Percentiles rank a stretch among this genome's conserved stretches.
These are phyloP conservation scores for Chiroxiphia lanceolata DNA, from an alignment of 2,797 vertebrate species.

Conservation along the genomic window DNA sequence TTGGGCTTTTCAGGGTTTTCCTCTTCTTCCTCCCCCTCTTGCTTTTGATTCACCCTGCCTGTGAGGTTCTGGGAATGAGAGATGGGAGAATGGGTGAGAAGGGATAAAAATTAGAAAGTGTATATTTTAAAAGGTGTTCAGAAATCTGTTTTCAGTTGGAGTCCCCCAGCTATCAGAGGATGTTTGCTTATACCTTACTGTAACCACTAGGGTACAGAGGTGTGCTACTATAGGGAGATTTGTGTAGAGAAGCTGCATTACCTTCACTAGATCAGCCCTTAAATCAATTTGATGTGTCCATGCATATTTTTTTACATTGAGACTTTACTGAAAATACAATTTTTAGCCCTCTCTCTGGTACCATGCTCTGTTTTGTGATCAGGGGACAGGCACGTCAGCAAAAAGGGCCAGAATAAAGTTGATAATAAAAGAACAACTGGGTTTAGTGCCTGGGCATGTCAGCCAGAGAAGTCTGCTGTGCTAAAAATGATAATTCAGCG, in stretches of 20 bases:
- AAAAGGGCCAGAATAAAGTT: slow-evolving; percentile 5
- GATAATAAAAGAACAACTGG: not conserved
- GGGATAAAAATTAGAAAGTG: not conserved
- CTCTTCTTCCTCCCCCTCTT: not conserved
- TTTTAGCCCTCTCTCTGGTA: not conserved
- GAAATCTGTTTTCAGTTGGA: not conserved
- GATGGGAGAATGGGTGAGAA: not conserved
- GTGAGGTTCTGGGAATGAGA: not conserved
- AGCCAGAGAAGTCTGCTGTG: slow-evolving; percentile 7
- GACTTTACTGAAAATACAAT: not conserved
- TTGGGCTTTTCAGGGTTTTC: not conserved
- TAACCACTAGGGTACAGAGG: slow-evolving; percentile 10
- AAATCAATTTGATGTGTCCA: not conserved
- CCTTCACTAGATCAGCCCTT: not conserved
- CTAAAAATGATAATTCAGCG: not conserved
- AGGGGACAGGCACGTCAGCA: not conserved
- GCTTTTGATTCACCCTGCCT: not conserved
- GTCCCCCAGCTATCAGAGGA: not conserved
- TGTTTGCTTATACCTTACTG: not conserved
- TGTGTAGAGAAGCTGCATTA: not conserved
- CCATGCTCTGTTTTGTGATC: not conserved
- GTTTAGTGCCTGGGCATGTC: not conserved
- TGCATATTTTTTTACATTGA: not conserved
- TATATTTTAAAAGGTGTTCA: not conserved
- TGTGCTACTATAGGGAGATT: not conserved